These are phyloP conservation scores for Papilio xuthus DNA, from an alignment of 1,140 invertebrate species.

Conservation along the genomic window DNA sequence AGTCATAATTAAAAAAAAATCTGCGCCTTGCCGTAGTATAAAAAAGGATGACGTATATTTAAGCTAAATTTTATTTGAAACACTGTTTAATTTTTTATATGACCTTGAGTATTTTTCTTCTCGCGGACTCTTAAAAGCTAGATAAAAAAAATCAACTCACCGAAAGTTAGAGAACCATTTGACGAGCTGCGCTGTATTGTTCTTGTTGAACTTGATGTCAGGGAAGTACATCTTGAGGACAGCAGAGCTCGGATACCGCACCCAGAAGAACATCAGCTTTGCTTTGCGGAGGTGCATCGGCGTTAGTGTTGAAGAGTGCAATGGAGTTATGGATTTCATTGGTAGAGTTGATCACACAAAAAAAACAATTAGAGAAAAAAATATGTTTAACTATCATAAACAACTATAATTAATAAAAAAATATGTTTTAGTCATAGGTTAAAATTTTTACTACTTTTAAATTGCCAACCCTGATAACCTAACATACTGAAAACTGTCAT, in stretches of 20 bases:
- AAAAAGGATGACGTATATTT: too few relatives aligned
- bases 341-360: conserved; percentile 29
- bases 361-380: too few relatives aligned
- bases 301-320: conserved; percentile 96
- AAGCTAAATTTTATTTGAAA: too few relatives aligned
- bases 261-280: conserved; percentile 99
- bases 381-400: not conserved
- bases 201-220: conserved; percentile 99
- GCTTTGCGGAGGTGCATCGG: conserved; percentile 99
- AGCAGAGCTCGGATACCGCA: conserved; percentile 98
- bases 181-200: conserved; percentile 99
- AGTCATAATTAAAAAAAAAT: too few relatives aligned
- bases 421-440: too few relatives aligned
- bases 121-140: too few relatives aligned
- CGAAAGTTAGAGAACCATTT: conserved; percentile 99
- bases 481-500: conserved; percentile 38
- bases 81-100: too few relatives aligned
- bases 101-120: too few relatives aligned
- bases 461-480: conserved; percentile 36
- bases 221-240: conserved; percentile 99
- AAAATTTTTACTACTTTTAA: conserved; percentile 7
- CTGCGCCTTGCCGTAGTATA: too few relatives aligned
- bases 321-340: conserved; percentile 87
- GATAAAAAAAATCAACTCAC: conserved; percentile 84
- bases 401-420: not conserved